Percentiles rank a stretch among this genome's conserved stretches.
These are phyloP conservation scores for Crocidura indochinensis DNA, from an alignment of 2,797 vertebrate genomes.

Conservation along the genomic window DNA sequence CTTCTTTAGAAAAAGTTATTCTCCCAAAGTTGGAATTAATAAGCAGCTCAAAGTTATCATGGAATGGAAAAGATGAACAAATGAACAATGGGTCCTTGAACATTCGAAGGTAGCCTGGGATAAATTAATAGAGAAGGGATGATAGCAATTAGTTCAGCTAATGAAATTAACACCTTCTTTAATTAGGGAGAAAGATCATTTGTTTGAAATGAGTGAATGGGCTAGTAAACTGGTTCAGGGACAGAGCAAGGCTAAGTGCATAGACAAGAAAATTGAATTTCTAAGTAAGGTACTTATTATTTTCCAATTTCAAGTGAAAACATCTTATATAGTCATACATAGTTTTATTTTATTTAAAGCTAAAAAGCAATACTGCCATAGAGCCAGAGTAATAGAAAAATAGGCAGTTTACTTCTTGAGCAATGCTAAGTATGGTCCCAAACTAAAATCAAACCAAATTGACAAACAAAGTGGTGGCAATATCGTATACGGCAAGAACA, in stretches of 20 bases:
- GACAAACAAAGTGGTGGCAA: not conserved
- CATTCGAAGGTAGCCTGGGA: not conserved
- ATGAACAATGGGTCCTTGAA: not conserved
- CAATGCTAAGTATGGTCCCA: too few species aligned
- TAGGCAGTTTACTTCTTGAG: too few species aligned
- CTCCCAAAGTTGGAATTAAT: not conserved
- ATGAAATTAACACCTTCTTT: slow-evolving; percentile 5
- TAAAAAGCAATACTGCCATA: too few species aligned
- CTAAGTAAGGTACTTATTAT: not conserved
- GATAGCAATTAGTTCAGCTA: slow-evolving; percentile 30
- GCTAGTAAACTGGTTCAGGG: not conserved
- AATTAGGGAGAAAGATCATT: not conserved
- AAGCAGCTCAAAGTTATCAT: not conserved
- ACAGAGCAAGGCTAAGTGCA: not conserved
- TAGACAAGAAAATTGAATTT: not conserved
- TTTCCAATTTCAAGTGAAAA: not conserved
- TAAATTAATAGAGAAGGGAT: not conserved
- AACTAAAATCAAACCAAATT: too few species aligned
- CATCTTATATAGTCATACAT: not conserved
- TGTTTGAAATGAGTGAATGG: not conserved
- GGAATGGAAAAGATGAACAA: not conserved
- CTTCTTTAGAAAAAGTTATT: not conserved
- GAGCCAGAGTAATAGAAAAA: too few species aligned
- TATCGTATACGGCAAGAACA: too few species aligned
- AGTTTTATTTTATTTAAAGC: not conserved